Base-by-base conservation (phyloP, 2,888 invertebrate species). In the Stratiomys singularior region DNA sequence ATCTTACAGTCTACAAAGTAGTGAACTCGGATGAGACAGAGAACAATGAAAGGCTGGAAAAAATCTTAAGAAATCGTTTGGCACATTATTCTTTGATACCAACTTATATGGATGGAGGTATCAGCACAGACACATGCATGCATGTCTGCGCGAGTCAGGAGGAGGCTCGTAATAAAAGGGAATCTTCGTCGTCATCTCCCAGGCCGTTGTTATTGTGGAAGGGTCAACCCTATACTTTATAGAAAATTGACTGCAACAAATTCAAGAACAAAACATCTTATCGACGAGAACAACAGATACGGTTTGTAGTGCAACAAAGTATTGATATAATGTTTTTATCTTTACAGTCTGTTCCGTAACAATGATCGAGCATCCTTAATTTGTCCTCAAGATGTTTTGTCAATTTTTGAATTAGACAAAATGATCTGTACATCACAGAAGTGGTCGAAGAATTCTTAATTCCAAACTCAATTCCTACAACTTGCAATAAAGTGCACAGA, bases 291-390 rank as follows among this genome's bases (percentile, higher is more conserved):
- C 9, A 46, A 11, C 37, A 37, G 37, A 37, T 37, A 64, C 25
- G 9, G n/a, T 46, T 67, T 46, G 46, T 67, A 21, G 37, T 67
- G 67, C 67, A n/a, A 67, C 67, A 67, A 21, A 44, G 67, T 67
- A 67, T 21, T 64, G 64, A 28, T 15, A n/a, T n/a, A 23, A n/a
- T 60, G 21, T 23, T 60, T 25, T 21, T 60, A 25, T 1, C 4
- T 13, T 3, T 18, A 60, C 64, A 27, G 64, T 25, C n/a, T 64
- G 64, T 64, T 21, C 25, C 13, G 5, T 30, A 64, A 64, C 21
- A 5, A 60, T n/a, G n/a, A n/a, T n/a, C n/a, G n/a, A n/a, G n/a
- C n/a, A n/a, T n/a, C n/a, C n/a, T n/a, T n/a, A n/a, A n/a, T n/a
- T n/a, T n/a, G n/a, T n/a, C n/a, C n/a, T n/a, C n/a, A n/a, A n/a